A percentile compares a stretch with the other conserved stretches of the same genome.
Evolutionary conservation across 1,140 invertebrate species (phyloP).

Genomic region (Drosophila cardini): DNA sequence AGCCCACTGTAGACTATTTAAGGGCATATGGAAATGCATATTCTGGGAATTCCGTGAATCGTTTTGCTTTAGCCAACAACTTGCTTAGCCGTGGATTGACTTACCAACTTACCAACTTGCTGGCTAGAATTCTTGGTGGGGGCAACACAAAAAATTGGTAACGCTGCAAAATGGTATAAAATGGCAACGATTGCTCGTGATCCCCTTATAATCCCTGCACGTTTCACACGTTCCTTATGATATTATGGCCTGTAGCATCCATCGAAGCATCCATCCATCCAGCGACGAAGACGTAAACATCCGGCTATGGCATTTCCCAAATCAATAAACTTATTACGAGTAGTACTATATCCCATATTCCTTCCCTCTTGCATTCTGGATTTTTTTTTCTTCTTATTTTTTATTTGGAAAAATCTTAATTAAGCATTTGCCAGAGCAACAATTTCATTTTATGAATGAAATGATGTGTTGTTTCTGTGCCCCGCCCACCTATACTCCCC

Average conservation of each 20-base stretch:
- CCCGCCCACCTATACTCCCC: not conserved
- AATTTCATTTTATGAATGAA: constrained; percentile 73
- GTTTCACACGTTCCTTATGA: constrained; percentile 74
- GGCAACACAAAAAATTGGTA: not conserved
- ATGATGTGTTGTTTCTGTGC: constrained; percentile 23
- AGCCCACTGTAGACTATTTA: not conserved
- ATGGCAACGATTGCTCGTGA: constrained; percentile 17
- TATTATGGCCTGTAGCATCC: constrained; percentile 28
- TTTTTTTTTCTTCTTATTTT: constrained; percentile 3
- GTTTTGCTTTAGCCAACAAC: constrained; percentile 27
- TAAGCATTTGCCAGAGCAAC: constrained; percentile 56
- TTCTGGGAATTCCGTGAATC: constrained; percentile 54
- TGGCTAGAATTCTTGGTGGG: constrained; percentile 44
- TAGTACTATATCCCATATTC: constrained; percentile 29
- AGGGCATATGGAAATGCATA: constrained; percentile 19
- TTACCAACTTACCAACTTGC: constrained; percentile 77
- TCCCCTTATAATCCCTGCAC: constrained; percentile 61
- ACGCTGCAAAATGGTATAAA: not conserved
- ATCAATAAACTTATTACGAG: constrained; percentile 78
- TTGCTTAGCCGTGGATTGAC: constrained; percentile 75
- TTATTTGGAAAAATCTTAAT: constrained; percentile 77
- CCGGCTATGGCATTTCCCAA: constrained; percentile 80
- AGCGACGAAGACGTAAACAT: constrained; percentile 64
- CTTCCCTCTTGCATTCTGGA: constrained; percentile 35
- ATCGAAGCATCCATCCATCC: constrained; percentile 17